phyloP scores from a whole-genome alignment of 2,797 vertebrate species.

The Hypotaenidia okinawae region DNA sequence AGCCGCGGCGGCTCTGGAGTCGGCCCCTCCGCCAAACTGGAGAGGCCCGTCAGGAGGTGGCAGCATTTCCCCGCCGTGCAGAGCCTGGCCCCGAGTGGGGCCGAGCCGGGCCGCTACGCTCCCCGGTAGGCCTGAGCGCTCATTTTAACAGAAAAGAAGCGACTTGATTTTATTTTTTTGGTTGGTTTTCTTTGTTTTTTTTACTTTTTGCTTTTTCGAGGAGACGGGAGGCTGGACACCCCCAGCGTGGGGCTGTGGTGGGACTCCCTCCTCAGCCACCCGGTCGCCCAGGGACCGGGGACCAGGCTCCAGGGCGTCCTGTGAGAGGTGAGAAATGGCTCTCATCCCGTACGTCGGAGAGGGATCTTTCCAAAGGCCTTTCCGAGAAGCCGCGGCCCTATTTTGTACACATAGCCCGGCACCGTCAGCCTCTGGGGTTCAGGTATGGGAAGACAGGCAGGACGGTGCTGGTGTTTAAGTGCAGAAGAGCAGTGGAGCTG shows the following conservation, averaged over 20 bases:
- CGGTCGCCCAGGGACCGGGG: rapidly evolving
- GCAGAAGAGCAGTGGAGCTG: not conserved
- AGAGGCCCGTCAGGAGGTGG: slow-evolving; percentile 65
- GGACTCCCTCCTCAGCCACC: rapidly evolving
- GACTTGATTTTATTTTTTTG: too few species aligned
- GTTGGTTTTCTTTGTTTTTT: too few species aligned
- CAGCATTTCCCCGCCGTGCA: slow-evolving; percentile 53
- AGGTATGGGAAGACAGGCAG: not conserved
- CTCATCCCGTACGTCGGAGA: not conserved
- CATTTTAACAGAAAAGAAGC: not conserved
- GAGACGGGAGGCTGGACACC: too few species aligned
- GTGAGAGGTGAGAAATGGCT: not conserved
- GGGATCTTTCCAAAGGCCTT: not conserved
- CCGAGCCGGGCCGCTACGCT: not conserved
- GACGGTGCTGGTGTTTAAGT: rapidly evolving
- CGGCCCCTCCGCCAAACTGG: not conserved
- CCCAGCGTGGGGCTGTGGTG: too few species aligned
- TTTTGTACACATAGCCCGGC: not conserved
- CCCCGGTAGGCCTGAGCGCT: rapidly evolving
- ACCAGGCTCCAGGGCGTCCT: not conserved
- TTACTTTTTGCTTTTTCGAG: too few species aligned
- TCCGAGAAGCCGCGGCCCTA: not conserved
- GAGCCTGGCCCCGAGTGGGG: not conserved
- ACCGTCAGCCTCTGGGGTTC: not conserved
- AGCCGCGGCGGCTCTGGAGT: not conserved